phyloP scores from a whole-genome alignment of 2,888 invertebrate genomes.

The Hydropsyche betteni region DNA sequence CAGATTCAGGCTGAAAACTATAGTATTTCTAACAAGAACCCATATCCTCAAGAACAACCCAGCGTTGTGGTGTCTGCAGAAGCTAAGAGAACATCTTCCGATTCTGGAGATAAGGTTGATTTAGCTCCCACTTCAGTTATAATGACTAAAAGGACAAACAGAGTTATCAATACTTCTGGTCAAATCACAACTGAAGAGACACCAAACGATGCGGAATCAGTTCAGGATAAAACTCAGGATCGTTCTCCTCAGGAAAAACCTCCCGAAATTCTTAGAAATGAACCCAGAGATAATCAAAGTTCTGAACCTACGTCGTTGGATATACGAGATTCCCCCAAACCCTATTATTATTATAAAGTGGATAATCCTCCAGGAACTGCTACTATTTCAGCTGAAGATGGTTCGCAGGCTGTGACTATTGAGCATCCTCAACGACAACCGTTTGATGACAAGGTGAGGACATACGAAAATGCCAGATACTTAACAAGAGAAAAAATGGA shows the following conservation, averaged over 20 bases:
- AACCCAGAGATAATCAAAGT: slow-evolving; percentile 48
- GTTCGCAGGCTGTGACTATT: slow-evolving; percentile 36
- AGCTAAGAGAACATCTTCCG: neutral
- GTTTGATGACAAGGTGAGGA: slow-evolving; percentile 35
- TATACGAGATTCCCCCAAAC: neutral
- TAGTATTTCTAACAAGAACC: slow-evolving; percentile 33
- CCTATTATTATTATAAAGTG: slow-evolving; percentile 38
- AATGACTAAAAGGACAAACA: slow-evolving; percentile 66
- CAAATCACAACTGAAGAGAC: slow-evolving; percentile 62
- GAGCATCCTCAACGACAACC: slow-evolving; percentile 39
- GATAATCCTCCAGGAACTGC: slow-evolving; percentile 35
- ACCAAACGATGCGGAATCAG: slow-evolving; percentile 51
- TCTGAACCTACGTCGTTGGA: slow-evolving; percentile 52
- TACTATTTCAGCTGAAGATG: slow-evolving; percentile 30
- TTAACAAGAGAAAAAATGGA: slow-evolving; percentile 39
- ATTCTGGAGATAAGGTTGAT: slow-evolving; percentile 53
- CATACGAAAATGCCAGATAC: slow-evolving; percentile 38
- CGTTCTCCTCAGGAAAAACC: slow-evolving; percentile 33
- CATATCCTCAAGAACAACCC: slow-evolving; percentile 9
- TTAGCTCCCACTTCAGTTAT: slow-evolving; percentile 64
- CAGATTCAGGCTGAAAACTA: slow-evolving; percentile 49
- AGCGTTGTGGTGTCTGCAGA: neutral
- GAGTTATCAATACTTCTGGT: slow-evolving; percentile 71
- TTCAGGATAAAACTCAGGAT: slow-evolving; percentile 41
- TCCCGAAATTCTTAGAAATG: slow-evolving; percentile 47